phyloP scores from a whole-genome alignment of 2,888 invertebrate species.

The Cheilosia soror region DNA sequence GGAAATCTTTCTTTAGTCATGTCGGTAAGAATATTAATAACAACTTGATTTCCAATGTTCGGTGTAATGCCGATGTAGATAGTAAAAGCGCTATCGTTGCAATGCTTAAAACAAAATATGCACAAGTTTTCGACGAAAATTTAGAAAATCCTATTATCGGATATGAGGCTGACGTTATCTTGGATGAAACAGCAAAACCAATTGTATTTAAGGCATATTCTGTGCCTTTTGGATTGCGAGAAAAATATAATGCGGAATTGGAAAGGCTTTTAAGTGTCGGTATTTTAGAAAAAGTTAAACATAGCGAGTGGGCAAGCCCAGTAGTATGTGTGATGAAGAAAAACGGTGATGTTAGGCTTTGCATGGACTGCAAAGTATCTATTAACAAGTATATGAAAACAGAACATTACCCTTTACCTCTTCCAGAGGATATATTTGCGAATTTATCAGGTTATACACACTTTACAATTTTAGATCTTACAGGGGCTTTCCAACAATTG shows the following conservation, averaged over 20 bases:
- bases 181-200: slow-evolving; percentile 31
- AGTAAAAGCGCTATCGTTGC: neutral
- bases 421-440: slow-evolving; percentile 37
- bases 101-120: slow-evolving; percentile 9
- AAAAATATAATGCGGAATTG: slow-evolving; percentile 23
- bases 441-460: slow-evolving; percentile 18
- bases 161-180: slow-evolving; percentile 28
- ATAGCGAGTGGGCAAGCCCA: slow-evolving; percentile 27
- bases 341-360: slow-evolving; percentile 23
- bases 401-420: slow-evolving; percentile 32
- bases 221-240: slow-evolving; percentile 6
- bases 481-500: slow-evolving; percentile 31
- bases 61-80: neutral
- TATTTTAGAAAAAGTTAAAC: slow-evolving; percentile 34
- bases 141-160: slow-evolving; percentile 36
- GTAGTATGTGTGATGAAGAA: slow-evolving; percentile 19
- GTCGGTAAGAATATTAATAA: slow-evolving; percentile 6
- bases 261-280: slow-evolving; percentile 8
- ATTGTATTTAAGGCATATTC: slow-evolving; percentile 42
- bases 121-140: slow-evolving; percentile 35
- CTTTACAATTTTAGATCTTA: slow-evolving; percentile 18
- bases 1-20: neutral
- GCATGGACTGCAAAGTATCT: slow-evolving; percentile 30
- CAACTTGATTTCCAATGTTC: neutral
- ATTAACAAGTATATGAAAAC: slow-evolving; percentile 35